A percentile compares a stretch with the other conserved stretches of the same genome.
These are phyloP conservation scores for Podarcis raffonei DNA, from an alignment of 2,113 vertebrate species.

Conservation along the genomic window DNA sequence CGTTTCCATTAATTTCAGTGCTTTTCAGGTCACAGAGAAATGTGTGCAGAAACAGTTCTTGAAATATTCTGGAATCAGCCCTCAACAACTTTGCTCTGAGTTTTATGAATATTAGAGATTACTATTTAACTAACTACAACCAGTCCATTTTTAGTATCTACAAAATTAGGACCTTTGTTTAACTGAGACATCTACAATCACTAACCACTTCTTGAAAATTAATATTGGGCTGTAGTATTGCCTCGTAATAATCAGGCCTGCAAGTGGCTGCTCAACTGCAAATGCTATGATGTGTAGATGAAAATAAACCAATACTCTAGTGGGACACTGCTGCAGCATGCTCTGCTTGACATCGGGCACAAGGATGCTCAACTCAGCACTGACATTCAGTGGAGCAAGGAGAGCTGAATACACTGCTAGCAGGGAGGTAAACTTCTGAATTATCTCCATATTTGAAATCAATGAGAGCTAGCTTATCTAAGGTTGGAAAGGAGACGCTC, in stretches of 20 bases:
- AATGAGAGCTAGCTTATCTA: too few relatives aligned
- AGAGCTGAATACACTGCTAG: too few relatives aligned
- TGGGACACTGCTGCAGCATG: background rate
- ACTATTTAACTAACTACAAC: background rate
- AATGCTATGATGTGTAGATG: background rate
- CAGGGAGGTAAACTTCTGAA: too few relatives aligned
- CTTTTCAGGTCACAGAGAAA: background rate
- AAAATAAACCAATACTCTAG: background rate
- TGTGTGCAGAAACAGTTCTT: background rate
- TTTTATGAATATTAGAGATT: constrained; percentile 21
- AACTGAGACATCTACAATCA: background rate
- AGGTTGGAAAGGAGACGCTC: background rate
- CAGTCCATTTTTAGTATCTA: constrained; percentile 23
- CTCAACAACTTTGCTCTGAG: constrained; percentile 20
- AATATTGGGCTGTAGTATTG: background rate
- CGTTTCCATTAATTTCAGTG: constrained; percentile 2
- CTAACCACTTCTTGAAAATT: constrained; percentile 37
- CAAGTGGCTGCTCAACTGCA: background rate
- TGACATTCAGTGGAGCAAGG: too few relatives aligned
- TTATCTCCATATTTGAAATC: too few relatives aligned
- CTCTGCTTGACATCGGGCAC: too few relatives aligned
- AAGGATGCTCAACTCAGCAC: too few relatives aligned
- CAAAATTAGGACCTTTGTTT: background rate
- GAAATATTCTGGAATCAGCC: background rate
- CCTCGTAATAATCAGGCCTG: background rate